Base-by-base conservation (phyloP, 2,888 invertebrate genomes). In the Lymantria monacha region DNA sequence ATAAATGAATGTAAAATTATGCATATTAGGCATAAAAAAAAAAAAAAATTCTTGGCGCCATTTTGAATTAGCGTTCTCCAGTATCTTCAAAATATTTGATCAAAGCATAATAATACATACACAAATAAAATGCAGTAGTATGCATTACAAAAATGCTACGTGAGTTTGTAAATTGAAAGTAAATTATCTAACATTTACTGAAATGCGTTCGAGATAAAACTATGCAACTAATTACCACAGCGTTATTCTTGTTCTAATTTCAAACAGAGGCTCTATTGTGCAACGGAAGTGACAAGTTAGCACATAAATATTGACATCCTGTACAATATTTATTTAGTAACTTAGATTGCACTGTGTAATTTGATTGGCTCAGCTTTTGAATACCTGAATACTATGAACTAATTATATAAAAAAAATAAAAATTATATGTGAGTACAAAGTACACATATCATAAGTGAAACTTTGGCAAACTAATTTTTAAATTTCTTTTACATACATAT, bases 301-400 rank as follows among this genome's bases (percentile, higher is more conserved):
- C 67, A 58, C 61, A 46, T 65, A 63, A 63, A 66, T 58, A 67
- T 67, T 67, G 57, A 66, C 68, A 53, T 68, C 68, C 67, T 57
- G 57, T 55, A n/a, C 49, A 11, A 37, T 43, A 53, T 61, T 63
- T 53, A 51, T 46, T 42, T 53, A 41, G 41, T 41, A 41, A 14
- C 41, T 7, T 41, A 42, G 30, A 12, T 41, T 41, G 41, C 41
- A 41, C 7, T 41, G 8, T 47, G 38, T 45, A 51, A 36, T 9
- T 51, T 57, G 31, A 53, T 46, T 40, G n/a, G 22, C n/a, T 33
- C 9, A 9, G 10, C 22, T 33, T 33, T 7, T 3, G 33, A 33
- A 33, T 33, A 1, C 9, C 10, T 10, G 9, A 10, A 33, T 33
- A 33, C 7, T 33, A 33, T 8, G 33, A 33, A 8, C 2, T 33